Base-by-base conservation (phyloP, 2,888 invertebrate species). In the Caenorhabditis sulstoni region DNA sequence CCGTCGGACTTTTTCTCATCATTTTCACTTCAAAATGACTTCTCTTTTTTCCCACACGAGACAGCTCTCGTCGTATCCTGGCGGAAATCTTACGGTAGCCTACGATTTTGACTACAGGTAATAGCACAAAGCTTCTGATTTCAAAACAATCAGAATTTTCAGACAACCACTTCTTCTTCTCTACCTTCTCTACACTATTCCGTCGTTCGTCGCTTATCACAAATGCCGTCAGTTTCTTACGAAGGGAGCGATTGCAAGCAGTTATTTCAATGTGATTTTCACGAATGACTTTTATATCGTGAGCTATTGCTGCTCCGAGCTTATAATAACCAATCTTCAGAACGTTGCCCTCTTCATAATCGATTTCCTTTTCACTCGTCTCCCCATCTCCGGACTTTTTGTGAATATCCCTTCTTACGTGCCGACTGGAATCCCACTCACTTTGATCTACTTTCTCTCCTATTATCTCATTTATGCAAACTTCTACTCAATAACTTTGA, bases 401-500 rank as follows among this genome's bases (percentile, higher is more conserved):
- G 55, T 52, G 11, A 44, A 68, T 35, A 41, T 68, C 9, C 76
- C 76, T 1, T 9, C 8, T 0, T 64, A 58, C 44, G 16, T 76
- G 14, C 76, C 76, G 12, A 53, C 61, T 5, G 64, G 68, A 16
- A 23, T 61, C 14, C 16, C 29, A 1, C 20, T 68, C 16, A 55
- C 67, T 1, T 47, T 68, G 2, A 52, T 76, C 12, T 68, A 50
- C 18, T 76, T 68, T 14, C 64, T 76, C 4, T 76, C 76, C 39
- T 76, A 76, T 23, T 76, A 76, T 35, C 22, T 76, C 11, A 76
- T 76, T 29, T 76, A 76, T 37, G 68, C 64, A 16, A 76, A 76
- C 41, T 76, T 59, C 49, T 68, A 20, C 37, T 68, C 68, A 14
- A 67, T 68, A 11, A 68, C 76, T 8, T 8, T 76, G n/a, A 76